phyloP scores from a whole-genome alignment of 2,888 invertebrate species.

The Bruchidius siliquastri region DNA sequence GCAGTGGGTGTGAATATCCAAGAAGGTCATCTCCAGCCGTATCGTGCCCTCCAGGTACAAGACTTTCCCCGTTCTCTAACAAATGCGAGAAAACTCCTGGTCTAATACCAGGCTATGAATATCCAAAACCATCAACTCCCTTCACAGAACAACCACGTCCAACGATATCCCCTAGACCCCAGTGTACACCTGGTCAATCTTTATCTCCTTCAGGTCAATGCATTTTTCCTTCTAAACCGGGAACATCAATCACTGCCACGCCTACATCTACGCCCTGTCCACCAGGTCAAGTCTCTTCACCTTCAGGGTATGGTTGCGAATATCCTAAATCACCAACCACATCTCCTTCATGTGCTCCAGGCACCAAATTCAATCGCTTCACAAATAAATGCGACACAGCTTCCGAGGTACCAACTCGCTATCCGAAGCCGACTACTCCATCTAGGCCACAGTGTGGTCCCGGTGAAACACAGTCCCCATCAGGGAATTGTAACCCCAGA shows the following conservation, averaged over 20 bases:
- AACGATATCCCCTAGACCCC: constrained; percentile 9
- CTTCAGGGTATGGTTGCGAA: constrained; percentile 3
- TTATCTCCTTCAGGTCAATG: background rate
- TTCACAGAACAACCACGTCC: constrained; percentile 5
- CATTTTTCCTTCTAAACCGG: background rate
- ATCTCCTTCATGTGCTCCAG: background rate
- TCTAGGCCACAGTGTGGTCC: constrained; percentile 10
- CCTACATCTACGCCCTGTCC: background rate
- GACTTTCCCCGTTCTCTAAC: background rate
- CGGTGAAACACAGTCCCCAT: constrained; percentile 21
- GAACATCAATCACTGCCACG: background rate
- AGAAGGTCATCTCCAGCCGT: background rate
- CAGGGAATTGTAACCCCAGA: constrained; percentile 9
- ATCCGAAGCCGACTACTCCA: constrained; percentile 11
- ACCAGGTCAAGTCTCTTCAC: constrained; percentile 11
- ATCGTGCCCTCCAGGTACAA: background rate
- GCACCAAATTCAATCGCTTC: background rate
- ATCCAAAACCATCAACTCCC: constrained; percentile 5
- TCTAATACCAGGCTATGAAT: constrained; percentile 7
- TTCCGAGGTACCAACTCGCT: constrained; percentile 10
- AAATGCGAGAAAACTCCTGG: constrained; percentile 14
- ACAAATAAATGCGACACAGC: background rate
- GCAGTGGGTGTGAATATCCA: constrained; percentile 7
- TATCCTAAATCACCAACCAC: constrained; percentile 4
- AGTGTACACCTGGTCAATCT: constrained; percentile 7